Evolutionary conservation across 2,797 vertebrate genomes (phyloP).

Genomic region (Harpagifer antarcticus): DNA sequence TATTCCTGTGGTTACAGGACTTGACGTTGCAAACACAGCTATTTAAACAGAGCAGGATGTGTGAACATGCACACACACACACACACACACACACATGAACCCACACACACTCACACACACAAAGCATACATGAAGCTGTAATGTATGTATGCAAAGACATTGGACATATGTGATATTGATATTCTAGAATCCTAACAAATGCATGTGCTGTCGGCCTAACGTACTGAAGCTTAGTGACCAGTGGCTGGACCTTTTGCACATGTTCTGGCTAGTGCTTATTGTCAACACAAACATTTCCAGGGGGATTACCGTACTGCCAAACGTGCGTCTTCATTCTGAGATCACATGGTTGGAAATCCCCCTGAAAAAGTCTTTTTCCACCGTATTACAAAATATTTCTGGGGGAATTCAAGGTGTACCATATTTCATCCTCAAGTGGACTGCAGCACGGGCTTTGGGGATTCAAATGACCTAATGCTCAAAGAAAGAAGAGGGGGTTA

Average conservation of each 20-base stretch:
- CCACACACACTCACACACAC: not conserved
- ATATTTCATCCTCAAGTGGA: not conserved
- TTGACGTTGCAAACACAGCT: constrained; percentile 46
- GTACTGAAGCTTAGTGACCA: not conserved
- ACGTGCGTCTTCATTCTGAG: not conserved
- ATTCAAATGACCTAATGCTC: not conserved
- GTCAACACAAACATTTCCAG: not conserved
- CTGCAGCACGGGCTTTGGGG: not conserved
- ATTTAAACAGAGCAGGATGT: constrained; percentile 44
- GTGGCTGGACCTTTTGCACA: not conserved
- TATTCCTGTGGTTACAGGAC: constrained; percentile 47
- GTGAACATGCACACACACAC: constrained; percentile 17
- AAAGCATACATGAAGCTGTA: constrained; percentile 3
- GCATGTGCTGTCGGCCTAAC: not conserved
- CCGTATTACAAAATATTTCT: not conserved
- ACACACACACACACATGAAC: not conserved
- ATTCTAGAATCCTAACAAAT: not conserved
- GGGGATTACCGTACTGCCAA: not conserved
- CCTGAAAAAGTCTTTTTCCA: not conserved
- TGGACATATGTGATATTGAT: not conserved
- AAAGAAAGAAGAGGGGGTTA: not conserved
- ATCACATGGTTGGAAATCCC: not conserved
- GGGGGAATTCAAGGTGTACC: not conserved
- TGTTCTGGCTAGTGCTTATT: not conserved
- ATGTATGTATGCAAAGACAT: not conserved